Percentiles rank a stretch among this genome's conserved stretches.
These are phyloP conservation scores for Tauraco erythrolophus DNA, from an alignment of 2,113 vertebrate species.

Conservation along the genomic window DNA sequence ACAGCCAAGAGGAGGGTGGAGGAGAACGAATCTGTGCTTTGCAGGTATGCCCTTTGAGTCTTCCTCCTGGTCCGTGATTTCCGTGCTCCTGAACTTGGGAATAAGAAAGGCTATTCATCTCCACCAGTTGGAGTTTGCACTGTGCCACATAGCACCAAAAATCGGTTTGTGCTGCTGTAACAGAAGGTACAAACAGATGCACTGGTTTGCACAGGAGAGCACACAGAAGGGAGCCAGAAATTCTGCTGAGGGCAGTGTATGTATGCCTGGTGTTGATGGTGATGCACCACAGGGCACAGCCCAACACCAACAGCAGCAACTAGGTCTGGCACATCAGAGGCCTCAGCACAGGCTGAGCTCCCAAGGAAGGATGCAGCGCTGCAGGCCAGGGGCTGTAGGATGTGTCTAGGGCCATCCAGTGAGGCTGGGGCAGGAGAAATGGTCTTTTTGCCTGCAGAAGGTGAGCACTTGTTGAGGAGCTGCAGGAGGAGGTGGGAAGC, in stretches of 20 bases:
- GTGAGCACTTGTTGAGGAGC: neutral
- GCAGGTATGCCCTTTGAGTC: neutral
- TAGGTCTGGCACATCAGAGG: neutral
- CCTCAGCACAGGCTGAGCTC: neutral
- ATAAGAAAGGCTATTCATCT: neutral
- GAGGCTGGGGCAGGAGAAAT: neutral
- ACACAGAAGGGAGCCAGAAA: neutral
- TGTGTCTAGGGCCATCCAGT: fast-evolving
- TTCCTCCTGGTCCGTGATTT: neutral
- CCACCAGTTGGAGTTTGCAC: neutral
- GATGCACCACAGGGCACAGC: neutral
- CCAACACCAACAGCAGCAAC: neutral
- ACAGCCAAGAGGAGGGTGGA: neutral
- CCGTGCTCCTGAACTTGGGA: neutral
- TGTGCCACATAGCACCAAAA: neutral
- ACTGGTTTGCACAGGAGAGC: neutral
- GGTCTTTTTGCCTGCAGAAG: neutral
- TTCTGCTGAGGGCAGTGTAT: neutral
- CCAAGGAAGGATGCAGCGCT: neutral
- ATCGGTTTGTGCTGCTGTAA: fast-evolving
- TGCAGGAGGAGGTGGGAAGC: neutral
- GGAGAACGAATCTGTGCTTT: neutral
- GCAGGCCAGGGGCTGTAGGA: neutral
- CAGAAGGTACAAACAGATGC: neutral
- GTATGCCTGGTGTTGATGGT: neutral